These are phyloP conservation scores for Hecatera dysodea DNA, from an alignment of 2,888 invertebrate species.

Conservation along the genomic window DNA sequence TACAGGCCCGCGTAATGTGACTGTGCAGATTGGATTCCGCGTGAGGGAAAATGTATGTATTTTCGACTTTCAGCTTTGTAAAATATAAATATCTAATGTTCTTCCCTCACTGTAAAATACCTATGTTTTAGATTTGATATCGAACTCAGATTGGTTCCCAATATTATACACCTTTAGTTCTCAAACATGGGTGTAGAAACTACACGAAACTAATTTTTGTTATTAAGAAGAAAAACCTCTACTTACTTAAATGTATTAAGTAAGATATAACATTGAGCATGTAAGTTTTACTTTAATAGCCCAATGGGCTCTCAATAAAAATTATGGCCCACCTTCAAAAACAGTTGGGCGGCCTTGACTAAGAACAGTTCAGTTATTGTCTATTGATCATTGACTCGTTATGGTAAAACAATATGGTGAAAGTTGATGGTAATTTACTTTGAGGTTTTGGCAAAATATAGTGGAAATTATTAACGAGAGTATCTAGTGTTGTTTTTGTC, in stretches of 20 bases:
- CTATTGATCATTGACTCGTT: conserved; percentile 62
- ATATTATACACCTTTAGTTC: too few relatives aligned
- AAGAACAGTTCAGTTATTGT: conserved; percentile 50
- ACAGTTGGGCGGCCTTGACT: conserved; percentile 48
- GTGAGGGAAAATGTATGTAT: too few relatives aligned
- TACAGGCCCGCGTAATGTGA: background rate
- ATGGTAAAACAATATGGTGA: conserved; percentile 51
- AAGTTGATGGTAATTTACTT: conserved; percentile 44
- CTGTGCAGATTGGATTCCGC: background rate
- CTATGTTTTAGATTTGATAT: too few relatives aligned
- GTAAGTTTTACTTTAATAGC: background rate
- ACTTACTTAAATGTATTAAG: too few relatives aligned
- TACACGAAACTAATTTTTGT: background rate
- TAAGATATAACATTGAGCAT: background rate
- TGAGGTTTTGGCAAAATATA: conserved; percentile 43
- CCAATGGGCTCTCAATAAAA: background rate
- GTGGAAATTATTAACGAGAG: background rate
- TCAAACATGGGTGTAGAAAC: too few relatives aligned
- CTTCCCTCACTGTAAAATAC: background rate
- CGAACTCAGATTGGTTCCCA: too few relatives aligned
- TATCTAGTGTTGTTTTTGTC: background rate
- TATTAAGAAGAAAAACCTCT: background rate
- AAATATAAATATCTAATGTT: background rate
- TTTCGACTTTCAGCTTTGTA: too few relatives aligned
- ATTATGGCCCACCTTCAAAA: background rate